Conservation (phyloP, 2,797 vertebrate species). For the Eptatretus atami region DNA sequence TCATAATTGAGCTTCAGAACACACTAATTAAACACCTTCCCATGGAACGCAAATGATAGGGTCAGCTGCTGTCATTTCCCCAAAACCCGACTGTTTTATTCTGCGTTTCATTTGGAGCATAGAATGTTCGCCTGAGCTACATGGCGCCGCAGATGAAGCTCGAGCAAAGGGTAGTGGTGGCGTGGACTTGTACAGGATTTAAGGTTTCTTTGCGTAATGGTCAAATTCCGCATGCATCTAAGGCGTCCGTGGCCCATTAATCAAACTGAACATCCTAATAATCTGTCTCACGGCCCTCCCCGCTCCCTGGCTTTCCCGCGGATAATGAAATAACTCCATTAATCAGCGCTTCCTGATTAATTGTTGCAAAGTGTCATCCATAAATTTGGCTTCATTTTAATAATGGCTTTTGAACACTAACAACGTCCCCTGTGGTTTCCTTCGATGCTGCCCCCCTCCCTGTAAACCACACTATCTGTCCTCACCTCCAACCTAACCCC, state of each 20-base stretch:
- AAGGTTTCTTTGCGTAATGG: conserved; percentile 73
- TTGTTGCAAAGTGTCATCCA: conserved; percentile 52
- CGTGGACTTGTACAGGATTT: conserved; percentile 94
- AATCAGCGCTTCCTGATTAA: conserved; percentile 53
- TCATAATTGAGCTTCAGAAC: conserved; percentile 5
- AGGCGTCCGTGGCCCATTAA: conserved; percentile 33
- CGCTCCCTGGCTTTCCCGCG: conserved; percentile 75
- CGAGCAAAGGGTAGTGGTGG: conserved; percentile 76
- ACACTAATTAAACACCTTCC: conserved; percentile 5
- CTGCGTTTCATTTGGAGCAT: too few relatives aligned
- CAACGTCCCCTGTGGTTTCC: conserved; percentile 36
- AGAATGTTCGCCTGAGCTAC: too few relatives aligned
- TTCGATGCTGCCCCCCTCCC: too few relatives aligned
- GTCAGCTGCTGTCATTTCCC: not conserved
- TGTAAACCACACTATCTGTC: too few relatives aligned
- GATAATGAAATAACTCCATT: conserved; percentile 58
- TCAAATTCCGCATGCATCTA: conserved; percentile 1
- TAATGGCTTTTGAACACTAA: conserved; percentile 39
- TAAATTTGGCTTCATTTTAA: conserved; percentile 64
- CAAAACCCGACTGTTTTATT: too few relatives aligned
- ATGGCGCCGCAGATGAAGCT: too few relatives aligned
- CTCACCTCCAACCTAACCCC: too few relatives aligned
- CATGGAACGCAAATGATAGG: conserved; percentile 3
- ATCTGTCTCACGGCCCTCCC: conserved; percentile 49
- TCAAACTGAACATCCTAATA: conserved; percentile 61